Evolutionary conservation across 37 sponge, comb jelly and placozoan species (phyloP).

Genomic region (Beroe ovata): DNA sequence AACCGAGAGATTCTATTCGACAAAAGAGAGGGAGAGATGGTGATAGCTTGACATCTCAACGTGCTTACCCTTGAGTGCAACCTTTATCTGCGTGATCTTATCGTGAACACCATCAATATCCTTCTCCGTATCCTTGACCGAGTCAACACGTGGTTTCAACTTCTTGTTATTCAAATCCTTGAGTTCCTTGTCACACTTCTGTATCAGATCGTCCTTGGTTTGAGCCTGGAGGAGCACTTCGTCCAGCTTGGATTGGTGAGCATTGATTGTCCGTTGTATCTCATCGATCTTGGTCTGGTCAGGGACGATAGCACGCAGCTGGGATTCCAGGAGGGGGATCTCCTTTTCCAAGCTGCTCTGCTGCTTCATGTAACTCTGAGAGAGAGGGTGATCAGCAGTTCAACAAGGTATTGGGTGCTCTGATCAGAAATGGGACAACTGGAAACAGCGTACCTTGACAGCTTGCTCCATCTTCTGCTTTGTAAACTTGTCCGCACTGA

Average conservation of each 20-base stretch:
- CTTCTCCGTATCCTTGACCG: conserved; percentile 2
- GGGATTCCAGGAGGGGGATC: conserved; percentile 5
- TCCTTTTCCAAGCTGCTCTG: conserved; percentile 52
- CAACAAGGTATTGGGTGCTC: too few relatives aligned
- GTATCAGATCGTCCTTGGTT: conserved; percentile 38
- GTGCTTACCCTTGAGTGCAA: conserved; percentile 80
- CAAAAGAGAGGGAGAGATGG: too few relatives aligned
- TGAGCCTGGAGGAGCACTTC: conserved; percentile 46
- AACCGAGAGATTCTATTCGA: too few relatives aligned
- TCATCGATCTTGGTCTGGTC: conserved; percentile 57
- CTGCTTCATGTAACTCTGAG: conserved; percentile 53
- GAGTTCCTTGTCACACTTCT: conserved; percentile 51
- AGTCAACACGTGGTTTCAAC: conserved; percentile 31
- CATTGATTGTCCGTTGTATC: conserved; percentile 58
- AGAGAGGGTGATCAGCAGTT: neutral
- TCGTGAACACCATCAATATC: conserved; percentile 76
- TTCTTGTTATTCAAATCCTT: conserved; percentile 36
- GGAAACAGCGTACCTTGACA: conserved; percentile 52
- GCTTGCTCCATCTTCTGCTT: conserved; percentile 57
- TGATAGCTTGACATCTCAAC: too few relatives aligned
- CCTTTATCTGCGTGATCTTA: conserved; percentile 85
- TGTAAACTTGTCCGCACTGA: conserved; percentile 48
- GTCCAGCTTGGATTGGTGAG: conserved; percentile 77
- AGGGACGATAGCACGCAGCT: conserved; percentile 4
- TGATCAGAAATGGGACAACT: too few relatives aligned